phyloP scores from a whole-genome alignment of 2,797 vertebrate species.

The Thripadectes ignobilis region DNA sequence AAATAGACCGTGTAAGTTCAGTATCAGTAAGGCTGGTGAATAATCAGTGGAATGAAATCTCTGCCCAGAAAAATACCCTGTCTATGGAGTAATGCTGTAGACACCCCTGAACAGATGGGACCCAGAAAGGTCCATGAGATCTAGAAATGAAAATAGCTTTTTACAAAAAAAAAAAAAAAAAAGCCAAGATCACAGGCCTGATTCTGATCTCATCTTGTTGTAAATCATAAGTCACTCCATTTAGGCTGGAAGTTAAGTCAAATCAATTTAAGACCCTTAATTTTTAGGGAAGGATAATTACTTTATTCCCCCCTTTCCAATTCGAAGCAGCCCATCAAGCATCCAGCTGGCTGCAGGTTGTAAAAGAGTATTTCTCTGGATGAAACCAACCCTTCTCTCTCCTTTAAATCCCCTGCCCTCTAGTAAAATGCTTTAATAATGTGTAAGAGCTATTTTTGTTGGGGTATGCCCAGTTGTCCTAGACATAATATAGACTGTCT shows the following conservation, averaged over 20 bases:
- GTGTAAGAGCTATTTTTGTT: slow-evolving; percentile 63
- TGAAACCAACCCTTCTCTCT: slow-evolving; percentile 40
- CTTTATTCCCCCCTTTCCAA: slow-evolving; percentile 52
- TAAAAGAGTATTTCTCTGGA: slow-evolving; percentile 51
- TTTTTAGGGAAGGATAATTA: slow-evolving; percentile 52
- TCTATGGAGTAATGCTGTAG: slow-evolving; percentile 2
- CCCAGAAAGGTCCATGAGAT: slow-evolving; percentile 9
- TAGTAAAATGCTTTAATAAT: slow-evolving; percentile 65
- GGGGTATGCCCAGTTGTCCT: slow-evolving; percentile 68
- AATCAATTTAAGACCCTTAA: slow-evolving; percentile 34
- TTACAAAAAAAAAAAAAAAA: background rate
- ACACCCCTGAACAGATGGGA: slow-evolving; percentile 37
- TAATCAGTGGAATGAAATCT: slow-evolving; percentile 38
- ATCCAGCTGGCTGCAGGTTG: slow-evolving; percentile 42
- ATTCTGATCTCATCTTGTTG: slow-evolving; percentile 51
- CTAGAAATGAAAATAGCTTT: slow-evolving; percentile 27
- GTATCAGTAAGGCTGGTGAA: slow-evolving; percentile 2
- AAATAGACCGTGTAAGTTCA: background rate
- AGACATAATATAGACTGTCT: slow-evolving; percentile 71
- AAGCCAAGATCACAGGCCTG: background rate
- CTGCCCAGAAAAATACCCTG: slow-evolving; percentile 63
- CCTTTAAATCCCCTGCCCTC: slow-evolving; percentile 50
- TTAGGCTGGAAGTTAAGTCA: slow-evolving; percentile 26
- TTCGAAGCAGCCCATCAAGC: slow-evolving; percentile 24
- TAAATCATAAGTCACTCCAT: slow-evolving; percentile 56